Base-by-base conservation (phyloP, 2,888 invertebrate genomes). In the Isoperla grammatica region DNA sequence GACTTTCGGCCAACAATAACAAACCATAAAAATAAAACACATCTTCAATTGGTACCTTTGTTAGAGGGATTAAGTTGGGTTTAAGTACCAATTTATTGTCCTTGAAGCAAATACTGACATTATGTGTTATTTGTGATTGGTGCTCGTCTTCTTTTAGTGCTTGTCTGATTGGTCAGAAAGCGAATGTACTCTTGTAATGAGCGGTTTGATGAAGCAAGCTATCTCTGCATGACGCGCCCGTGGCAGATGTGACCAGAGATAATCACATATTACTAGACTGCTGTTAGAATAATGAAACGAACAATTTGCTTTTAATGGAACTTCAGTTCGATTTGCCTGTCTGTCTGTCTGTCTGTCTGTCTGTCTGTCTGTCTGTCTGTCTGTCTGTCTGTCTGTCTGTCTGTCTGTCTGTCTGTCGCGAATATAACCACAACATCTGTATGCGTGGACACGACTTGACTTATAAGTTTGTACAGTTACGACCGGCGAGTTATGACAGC, bases 241-340 rank as follows among this genome's bases (percentile, higher is more conserved):
- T 57, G 48, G 22, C 37, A 39, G 49, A 50, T 50, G 43, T 23
- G 42, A 58, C 43, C 15, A 48, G 37, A 19, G 22, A 13, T 61
- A 61, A 61, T 61, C 12, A 54, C 53, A 35, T 13, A 15, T 15
- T 19, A 39, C 20, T 19, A 22, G 35, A n/a, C 50, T 19, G 23
- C 56, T 39, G 54, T 61, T 61, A 61, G 59, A 61, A 59, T 61
- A 57, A 61, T 61, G 61, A 61, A 61, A 61, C 54, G 59, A 56
- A 23, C 61, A 59, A 56, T 61, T 61, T 61, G 50, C 35, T 59
- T 61, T 45, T 61, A 59, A 56, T 56, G 61, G 49, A 56, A 49
- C 49, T 48, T 49, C 29, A 49, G 29, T 49, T 49, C 20, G 46
- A 46, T 46, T 46, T 46, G 46, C 29, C 29, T 29, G 29, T 8